Evolutionary conservation across 2,113 vertebrate species (phyloP).

Genomic region (Heteronetta atricapilla): DNA sequence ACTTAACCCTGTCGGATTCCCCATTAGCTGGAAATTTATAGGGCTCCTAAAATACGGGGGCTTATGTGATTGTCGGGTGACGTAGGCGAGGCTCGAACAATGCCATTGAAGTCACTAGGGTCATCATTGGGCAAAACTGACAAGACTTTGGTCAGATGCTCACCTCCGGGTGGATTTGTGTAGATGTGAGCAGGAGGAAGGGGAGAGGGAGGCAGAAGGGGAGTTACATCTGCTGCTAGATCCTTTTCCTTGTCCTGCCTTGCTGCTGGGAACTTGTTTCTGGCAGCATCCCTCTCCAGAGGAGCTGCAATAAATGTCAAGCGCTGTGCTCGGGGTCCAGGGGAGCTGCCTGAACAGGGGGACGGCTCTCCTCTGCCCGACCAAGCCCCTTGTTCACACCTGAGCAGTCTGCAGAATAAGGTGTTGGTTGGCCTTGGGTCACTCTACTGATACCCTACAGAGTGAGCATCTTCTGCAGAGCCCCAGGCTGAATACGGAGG

Average conservation of each 20-base stretch:
- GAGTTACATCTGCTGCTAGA: neutral
- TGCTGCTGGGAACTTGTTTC: neutral
- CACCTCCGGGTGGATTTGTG: rapidly evolving
- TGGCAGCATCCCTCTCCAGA: neutral
- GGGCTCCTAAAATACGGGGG: neutral
- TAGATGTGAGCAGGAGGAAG: neutral
- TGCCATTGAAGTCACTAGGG: neutral
- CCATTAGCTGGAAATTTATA: neutral
- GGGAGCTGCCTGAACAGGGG: neutral
- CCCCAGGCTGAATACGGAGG: neutral
- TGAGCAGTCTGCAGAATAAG: neutral
- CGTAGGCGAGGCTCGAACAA: rapidly evolving
- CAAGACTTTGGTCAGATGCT: neutral
- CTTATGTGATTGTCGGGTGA: neutral
- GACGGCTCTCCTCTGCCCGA: neutral
- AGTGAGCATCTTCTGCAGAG: neutral
- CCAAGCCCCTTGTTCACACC: neutral
- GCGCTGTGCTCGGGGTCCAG: neutral
- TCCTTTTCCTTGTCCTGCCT: neutral
- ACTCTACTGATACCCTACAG: neutral
- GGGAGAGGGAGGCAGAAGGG: neutral
- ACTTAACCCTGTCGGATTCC: neutral
- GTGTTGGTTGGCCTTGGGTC: neutral
- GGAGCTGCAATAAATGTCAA: neutral
- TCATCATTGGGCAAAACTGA: neutral